phyloP scores from a whole-genome alignment of 2,888 invertebrate species.

The Horisme vitalbata region DNA sequence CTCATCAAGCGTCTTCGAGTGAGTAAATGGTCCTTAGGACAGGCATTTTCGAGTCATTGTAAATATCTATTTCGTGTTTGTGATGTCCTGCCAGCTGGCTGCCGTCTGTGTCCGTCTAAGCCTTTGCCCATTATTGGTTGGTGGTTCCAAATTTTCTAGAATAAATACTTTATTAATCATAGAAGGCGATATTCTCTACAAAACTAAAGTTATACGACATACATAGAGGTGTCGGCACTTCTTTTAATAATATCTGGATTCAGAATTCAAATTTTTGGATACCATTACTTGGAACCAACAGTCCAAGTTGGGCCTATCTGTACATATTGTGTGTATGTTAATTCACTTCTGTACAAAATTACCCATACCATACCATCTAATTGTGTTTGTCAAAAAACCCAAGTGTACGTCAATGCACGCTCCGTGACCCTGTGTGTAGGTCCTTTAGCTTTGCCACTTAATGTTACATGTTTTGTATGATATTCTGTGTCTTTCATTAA shows the following conservation, averaged over 20 bases:
- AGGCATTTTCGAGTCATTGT: slow-evolving; percentile 49
- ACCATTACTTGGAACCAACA: slow-evolving; percentile 28
- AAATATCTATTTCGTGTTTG: slow-evolving; percentile 52
- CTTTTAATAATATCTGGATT: no score
- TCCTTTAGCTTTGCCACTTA: slow-evolving; percentile 17
- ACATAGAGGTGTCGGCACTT: no score
- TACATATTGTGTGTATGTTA: slow-evolving; percentile 43
- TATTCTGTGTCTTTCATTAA: not conserved
- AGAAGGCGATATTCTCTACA: no score
- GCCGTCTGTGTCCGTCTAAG: slow-evolving; percentile 44
- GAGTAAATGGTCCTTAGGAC: slow-evolving; percentile 54
- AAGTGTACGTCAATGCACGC: slow-evolving; percentile 40
- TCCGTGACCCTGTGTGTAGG: slow-evolving; percentile 36
- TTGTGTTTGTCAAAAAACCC: slow-evolving; percentile 28
- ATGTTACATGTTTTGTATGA: not conserved
- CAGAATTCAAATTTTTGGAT: not conserved
- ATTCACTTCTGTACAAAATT: slow-evolving; percentile 20
- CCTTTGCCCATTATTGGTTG: slow-evolving; percentile 36
- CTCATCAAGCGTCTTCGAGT: slow-evolving; percentile 70
- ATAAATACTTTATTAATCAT: not conserved
- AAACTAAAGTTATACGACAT: no score
- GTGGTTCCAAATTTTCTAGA: slow-evolving; percentile 34
- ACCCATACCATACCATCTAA: slow-evolving; percentile 11
- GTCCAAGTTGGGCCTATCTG: slow-evolving; percentile 25
- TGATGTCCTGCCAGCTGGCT: slow-evolving; percentile 47